A percentile compares a stretch with the other conserved stretches of the same genome.
phyloP scores from a whole-genome alignment of 2,113 vertebrate genomes.

The Lophius piscatorius region DNA sequence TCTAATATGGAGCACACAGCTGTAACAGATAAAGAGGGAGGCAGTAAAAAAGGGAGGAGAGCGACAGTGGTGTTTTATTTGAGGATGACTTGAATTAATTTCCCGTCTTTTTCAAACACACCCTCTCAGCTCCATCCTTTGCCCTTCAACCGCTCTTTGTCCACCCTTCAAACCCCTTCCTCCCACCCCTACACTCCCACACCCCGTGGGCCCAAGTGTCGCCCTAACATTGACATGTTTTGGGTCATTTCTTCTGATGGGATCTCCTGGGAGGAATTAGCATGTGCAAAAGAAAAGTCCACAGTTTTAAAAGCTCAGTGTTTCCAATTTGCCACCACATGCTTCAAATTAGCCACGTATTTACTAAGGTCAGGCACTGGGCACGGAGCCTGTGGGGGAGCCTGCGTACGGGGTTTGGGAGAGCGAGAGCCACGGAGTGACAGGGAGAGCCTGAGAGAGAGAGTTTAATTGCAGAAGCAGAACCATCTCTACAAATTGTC shows the following conservation, averaged over 20 bases:
- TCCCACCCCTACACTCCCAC: neutral
- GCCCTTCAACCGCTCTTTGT: constrained; percentile 35
- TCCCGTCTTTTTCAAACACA: constrained; percentile 39
- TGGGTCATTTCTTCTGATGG: constrained; percentile 84
- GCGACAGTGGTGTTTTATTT: constrained; percentile 22
- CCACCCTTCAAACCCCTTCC: constrained; percentile 14
- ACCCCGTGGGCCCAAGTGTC: constrained; percentile 49
- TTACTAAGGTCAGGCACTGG: constrained; percentile 85
- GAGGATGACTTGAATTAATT: constrained; percentile 39
- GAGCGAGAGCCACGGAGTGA: too few species aligned
- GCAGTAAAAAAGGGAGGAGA: constrained; percentile 43
- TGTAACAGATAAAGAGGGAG: constrained; percentile 30
- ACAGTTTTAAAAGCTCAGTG: constrained; percentile 87
- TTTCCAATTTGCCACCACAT: constrained; percentile 92
- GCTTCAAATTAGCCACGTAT: constrained; percentile 93
- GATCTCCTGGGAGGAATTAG: constrained; percentile 90
- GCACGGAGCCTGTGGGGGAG: constrained; percentile 75
- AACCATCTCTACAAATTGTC: constrained; percentile 30
- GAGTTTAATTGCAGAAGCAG: constrained; percentile 16
- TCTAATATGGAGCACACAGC: constrained; percentile 47
- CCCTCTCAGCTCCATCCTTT: constrained; percentile 34
- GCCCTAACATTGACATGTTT: constrained; percentile 76
- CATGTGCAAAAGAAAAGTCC: constrained; percentile 89
- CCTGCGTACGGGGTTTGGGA: constrained; percentile 56
- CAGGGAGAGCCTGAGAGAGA: constrained; percentile 2